Evolutionary conservation across 1,140 invertebrate species (phyloP), one percentile per base, ranked within the genome.

Genomic region (Orchesella cincta): DNA sequence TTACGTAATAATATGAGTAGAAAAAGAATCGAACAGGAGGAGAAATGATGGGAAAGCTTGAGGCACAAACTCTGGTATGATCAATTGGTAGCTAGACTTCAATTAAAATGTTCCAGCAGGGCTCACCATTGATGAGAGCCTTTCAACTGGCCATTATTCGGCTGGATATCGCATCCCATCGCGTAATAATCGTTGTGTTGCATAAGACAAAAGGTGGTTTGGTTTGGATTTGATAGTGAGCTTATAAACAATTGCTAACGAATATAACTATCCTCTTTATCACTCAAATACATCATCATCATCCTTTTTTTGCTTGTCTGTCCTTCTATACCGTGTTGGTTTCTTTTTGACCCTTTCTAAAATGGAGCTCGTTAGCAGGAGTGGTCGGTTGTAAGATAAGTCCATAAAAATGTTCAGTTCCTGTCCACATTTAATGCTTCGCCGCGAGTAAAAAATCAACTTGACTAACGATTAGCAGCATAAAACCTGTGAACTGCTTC

Each of bases 51-150:
- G 23, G 12, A 18, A 57, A 18, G 52, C 52, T 57, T 26, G 14
- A n/a, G 12, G 52, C 52, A 57, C 8, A 26, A n/a, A n/a, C 23
- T 57, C 23, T 57, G 23, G 12, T 57, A 57, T 26, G 23, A 57
- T 18, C 8, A 46, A 20, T 46, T 8, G 29, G 23, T 31, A 67
- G 26, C 29, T 12, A 67, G 26, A 31, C 62, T 29, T 67, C 62
- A 67, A 67, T 67, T 67, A 67, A 67, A 67, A 67, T 67, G 62
- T 67, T 67, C 62, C 62, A 67, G 62, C 62, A 33, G 33, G 33
- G 62, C 33, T 67, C 29, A 31, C 62, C 62, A 31, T 67, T 67
- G 62, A 67, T 67, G 62, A 67, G 62, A 67, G 62, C 26, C 62
- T 67, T 67, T 67, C 62, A 67, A 67, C 62, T 33, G n/a, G 62